Evolutionary conservation across 1,140 invertebrate genomes (phyloP), one percentile per base, ranked within the genome.

Genomic region (Trissolcus basalis): DNA sequence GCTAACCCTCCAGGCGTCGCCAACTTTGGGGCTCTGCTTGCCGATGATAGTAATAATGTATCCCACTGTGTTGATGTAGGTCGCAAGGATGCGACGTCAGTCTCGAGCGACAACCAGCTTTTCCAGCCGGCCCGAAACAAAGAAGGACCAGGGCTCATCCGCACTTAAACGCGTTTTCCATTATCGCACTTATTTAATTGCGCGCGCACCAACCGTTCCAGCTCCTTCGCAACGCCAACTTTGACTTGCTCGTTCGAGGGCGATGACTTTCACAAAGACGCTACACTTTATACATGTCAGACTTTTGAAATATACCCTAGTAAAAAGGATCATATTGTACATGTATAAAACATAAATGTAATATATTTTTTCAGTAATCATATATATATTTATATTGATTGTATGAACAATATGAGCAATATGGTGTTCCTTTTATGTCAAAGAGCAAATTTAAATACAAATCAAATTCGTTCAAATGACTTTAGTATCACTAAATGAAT

Each of bases 11-110:
- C 60, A 59, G 63, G 67, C 63, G 67, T 43, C 63, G 59, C 61
- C 49, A 56, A 61, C 58, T 75, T 79, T 32, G 68, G 59, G 33
- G 68, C 71, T 75, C 68, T 68, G 71, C 71, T 71, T 71, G 64
- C 63, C 77, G 58, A 79, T 79, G 71, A 75, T 72, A 68, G 77
- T 53, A 75, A 79, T 75, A 75, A 75, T 70, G 68, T 69, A 75
- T 79, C 71, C 61, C 64, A 55, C 53, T 63, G 55, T 50, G 63
- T 72, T 71, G 77, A 79, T 79, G 71, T 75, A 79, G 77, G 77
- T 79, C 77, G 71, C 67, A 74, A 27, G 70, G 67, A 74, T 50
- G 55, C 55, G 70, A 61, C 70, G 50, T 54, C 65, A 63, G 56
- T 59, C 60, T 69, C 56, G 50, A 32, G 48, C 39, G 32, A 77